These are phyloP conservation scores for Cheilinus undulatus DNA, from an alignment of 2,113 vertebrate genomes.

Conservation along the genomic window DNA sequence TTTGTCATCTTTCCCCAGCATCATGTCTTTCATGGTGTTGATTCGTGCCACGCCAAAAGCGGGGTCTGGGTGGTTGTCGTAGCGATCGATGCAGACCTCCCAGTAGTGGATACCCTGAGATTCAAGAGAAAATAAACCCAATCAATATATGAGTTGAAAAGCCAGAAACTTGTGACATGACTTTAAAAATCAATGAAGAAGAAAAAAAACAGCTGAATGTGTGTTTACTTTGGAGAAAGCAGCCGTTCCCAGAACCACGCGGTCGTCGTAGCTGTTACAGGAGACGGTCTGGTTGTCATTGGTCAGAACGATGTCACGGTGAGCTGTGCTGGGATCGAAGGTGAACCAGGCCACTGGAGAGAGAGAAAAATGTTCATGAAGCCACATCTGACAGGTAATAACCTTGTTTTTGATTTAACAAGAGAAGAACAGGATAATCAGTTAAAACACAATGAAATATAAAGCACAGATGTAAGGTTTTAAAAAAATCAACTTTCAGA, in stretches of 20 bases:
- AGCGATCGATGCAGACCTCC: conserved; percentile 94
- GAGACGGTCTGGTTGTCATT: conserved; percentile 96
- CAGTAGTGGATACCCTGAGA: conserved; percentile 91
- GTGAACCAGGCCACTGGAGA: conserved; percentile 95
- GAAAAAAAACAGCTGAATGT: not conserved
- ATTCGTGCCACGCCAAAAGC: conserved; percentile 96
- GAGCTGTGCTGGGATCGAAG: conserved; percentile 94
- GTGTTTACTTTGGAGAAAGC: conserved; percentile 90
- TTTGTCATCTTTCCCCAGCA: conserved; percentile 98
- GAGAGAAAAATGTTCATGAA: not conserved
- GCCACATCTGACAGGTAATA: too few relatives aligned
- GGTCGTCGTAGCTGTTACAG: conserved; percentile 97
- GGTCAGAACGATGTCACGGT: conserved; percentile 94
- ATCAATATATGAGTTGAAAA: not conserved
- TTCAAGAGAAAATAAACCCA: not conserved
- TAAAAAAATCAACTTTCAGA: too few relatives aligned
- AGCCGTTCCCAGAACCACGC: conserved; percentile 94
- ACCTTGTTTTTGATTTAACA: too few relatives aligned
- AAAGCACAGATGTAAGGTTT: too few relatives aligned
- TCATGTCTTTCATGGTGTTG: conserved; percentile 94
- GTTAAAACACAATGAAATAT: too few relatives aligned
- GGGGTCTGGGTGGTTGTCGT: conserved; percentile 97
- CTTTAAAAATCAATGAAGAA: not conserved
- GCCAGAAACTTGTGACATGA: not conserved
- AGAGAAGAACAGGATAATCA: too few relatives aligned